Evolutionary conservation across 1,140 invertebrate species (phyloP).

Genomic region (Trachelipus rathkii): DNA sequence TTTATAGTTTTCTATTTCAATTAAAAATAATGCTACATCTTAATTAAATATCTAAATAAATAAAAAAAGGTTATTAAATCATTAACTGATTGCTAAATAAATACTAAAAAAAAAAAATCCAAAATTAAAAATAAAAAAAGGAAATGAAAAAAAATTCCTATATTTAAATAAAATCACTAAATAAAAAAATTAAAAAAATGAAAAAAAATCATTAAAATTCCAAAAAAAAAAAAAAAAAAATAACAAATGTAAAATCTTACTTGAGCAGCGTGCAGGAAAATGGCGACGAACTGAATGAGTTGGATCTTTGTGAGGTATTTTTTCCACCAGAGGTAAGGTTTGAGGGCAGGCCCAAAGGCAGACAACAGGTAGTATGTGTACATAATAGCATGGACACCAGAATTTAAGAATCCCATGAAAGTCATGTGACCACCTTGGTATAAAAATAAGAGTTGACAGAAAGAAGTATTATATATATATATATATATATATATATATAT

Average conservation of each 20-base stretch:
- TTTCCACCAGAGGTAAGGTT: slow-evolving; percentile 61
- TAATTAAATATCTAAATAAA: too few relatives aligned
- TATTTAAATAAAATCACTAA: too few relatives aligned
- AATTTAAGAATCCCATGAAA: slow-evolving; percentile 55
- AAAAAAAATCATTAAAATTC: too few relatives aligned
- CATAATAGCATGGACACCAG: slow-evolving; percentile 60
- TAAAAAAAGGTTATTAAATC: too few relatives aligned
- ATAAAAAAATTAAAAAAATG: too few relatives aligned
- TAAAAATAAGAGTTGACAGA: neutral
- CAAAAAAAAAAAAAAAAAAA: neutral
- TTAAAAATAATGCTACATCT: too few relatives aligned
- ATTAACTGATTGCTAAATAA: neutral
- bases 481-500: neutral
- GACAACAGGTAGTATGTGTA: slow-evolving; percentile 59
- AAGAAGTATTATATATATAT: neutral
- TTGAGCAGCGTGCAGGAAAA: slow-evolving; percentile 37
- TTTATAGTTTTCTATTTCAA: too few relatives aligned
- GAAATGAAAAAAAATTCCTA: too few relatives aligned
- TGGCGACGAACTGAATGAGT: slow-evolving; percentile 50
- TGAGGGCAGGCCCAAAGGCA: slow-evolving; percentile 55
- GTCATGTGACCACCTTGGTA: slow-evolving; percentile 47
- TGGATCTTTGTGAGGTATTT: slow-evolving; percentile 58
- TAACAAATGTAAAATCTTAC: slow-evolving; percentile 12
- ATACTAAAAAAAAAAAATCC: neutral
- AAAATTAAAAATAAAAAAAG: neutral